Evolutionary conservation across 1,140 invertebrate genomes (phyloP), one percentile per base, ranked within the genome.

Genomic region (Ceratosolen solmsi): DNA sequence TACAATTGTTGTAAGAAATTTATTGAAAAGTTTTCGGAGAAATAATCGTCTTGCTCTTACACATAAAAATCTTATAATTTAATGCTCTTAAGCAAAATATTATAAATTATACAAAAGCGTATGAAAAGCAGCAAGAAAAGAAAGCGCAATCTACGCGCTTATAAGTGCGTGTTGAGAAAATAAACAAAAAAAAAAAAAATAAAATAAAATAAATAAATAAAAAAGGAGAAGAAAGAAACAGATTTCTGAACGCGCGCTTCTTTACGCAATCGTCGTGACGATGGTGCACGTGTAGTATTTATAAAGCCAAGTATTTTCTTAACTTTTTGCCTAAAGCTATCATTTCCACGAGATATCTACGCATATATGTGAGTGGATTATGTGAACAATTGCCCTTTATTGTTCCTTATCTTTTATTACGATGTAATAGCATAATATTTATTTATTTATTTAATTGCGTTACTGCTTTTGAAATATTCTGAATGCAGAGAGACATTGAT

Each of bases 261-360:
- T 54, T 70, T 79, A 41, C 49, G 60, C 76, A 70, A 79, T 60
- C 54, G 38, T 75, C 54, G 41, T 27, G 4, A 51, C 33, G 33
- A 75, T 60, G 33, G 73, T 79, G 49, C 41, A 79, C 63, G 65
- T 56, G 65, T 75, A 38, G 51, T 33, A 27, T 75, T 75, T 41
- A 58, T 75, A 58, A 75, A 75, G 54, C n/a, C 15, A 33, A 56
- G 36, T 75, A 75, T 75, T 75, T 56, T 75, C 54, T 73, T n/a
- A 5, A 25, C 13, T 73, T 54, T 2, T 73, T 73, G 46, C 71
- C 71, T 36, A 73, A 54, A 73, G 46, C 71, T 11, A 46, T 54
- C 33, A 9, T 68, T 68, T 68, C 7, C 15, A 13, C 7, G 30
- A n/a, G n/a, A n/a, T 30, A 63, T 33, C 9, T 33, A 68, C n/a